Evolutionary conservation across 2,888 invertebrate genomes (phyloP).

Genomic region (Lobophora halterata): DNA sequence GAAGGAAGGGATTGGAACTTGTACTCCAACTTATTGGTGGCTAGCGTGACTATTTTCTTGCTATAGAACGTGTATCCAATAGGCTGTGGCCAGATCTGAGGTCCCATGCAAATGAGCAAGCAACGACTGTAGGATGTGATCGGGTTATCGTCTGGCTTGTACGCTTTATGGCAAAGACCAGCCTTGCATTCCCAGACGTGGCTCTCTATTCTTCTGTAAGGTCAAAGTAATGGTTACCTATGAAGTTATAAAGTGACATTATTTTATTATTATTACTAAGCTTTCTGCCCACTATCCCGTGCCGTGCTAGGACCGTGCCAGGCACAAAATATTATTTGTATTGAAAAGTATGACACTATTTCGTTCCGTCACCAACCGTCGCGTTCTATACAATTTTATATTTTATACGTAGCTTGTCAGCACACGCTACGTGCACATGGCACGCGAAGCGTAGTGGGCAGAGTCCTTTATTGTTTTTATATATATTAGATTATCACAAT

Average conservation of each 20-base stretch:
- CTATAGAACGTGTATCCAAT: conserved; percentile 84
- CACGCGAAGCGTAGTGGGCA: no score
- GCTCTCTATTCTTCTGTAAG: conserved; percentile 16
- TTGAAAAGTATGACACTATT: no score
- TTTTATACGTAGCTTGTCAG: no score
- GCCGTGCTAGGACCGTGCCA: no score
- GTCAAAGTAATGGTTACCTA: no score
- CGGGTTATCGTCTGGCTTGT: conserved; percentile 34
- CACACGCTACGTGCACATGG: no score
- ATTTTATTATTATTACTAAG: not conserved
- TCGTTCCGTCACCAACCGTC: no score
- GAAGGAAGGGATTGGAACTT: conserved; percentile 63
- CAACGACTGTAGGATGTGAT: conserved; percentile 83
- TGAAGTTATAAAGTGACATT: conserved; percentile 15
- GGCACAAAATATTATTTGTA: no score
- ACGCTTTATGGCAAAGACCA: conserved; percentile 49
- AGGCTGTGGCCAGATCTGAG: conserved; percentile 88
- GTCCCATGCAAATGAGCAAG: conserved; percentile 85
- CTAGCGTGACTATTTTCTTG: conserved; percentile 78
- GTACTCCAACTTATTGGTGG: conserved; percentile 76
- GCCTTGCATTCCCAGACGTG: conserved; percentile 48
- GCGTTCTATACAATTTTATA: no score
- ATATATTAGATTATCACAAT: no score
- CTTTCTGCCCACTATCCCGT: no score
- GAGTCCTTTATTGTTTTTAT: no score